phyloP scores from a whole-genome alignment of 2,797 vertebrate genomes.

The Anniella stebbinsi region DNA sequence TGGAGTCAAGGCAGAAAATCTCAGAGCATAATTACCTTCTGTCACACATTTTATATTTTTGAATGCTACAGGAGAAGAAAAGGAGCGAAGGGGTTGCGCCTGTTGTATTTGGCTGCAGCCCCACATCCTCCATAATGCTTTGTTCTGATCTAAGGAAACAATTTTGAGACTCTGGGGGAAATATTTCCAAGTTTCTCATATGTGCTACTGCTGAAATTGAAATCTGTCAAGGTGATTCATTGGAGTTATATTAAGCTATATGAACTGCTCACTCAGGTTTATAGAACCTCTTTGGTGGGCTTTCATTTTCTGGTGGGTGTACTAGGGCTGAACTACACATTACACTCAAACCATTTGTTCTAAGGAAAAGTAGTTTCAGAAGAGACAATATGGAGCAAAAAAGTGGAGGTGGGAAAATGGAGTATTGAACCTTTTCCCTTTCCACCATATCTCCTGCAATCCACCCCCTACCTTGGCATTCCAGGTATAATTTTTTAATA shows the following conservation, averaged over 20 bases:
- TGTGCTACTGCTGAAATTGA: conserved; percentile 58
- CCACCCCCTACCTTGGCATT: neutral
- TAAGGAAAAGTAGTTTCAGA: neutral
- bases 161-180: neutral
- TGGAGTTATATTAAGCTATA: conserved; percentile 65
- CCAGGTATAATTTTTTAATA: too few relatives aligned
- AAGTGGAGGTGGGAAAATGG: neutral
- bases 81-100: neutral
- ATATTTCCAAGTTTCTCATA: conserved; percentile 54
- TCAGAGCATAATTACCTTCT: neutral
- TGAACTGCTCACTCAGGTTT: conserved; percentile 64
- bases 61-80: neutral
- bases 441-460: neutral
- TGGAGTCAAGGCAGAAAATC: neutral
- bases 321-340: neutral
- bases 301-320: neutral
- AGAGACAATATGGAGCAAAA: neutral
- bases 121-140: neutral
- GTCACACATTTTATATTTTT: neutral
- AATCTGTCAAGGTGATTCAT: conserved; percentile 57
- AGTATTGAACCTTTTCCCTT: neutral
- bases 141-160: neutral
- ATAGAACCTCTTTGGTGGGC: conserved; percentile 65
- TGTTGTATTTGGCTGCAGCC: neutral
- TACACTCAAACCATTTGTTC: neutral